Evolutionary conservation across 2,888 invertebrate species (phyloP).

Genomic region (Tipula lateralis): DNA sequence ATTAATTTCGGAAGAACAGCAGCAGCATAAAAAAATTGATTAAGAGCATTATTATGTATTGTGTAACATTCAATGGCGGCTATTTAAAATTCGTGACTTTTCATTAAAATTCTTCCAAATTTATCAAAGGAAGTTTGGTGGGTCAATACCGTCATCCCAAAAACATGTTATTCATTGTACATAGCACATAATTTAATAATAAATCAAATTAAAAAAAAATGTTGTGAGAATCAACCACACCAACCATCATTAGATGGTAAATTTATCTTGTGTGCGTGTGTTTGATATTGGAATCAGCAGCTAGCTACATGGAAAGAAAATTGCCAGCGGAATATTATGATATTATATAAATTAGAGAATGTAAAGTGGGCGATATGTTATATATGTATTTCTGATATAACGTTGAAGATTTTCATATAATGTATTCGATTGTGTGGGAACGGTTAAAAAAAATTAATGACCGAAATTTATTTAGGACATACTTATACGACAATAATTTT

Average conservation of each 20-base stretch:
- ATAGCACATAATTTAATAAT: slow-evolving; percentile 2
- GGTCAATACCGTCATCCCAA: background rate
- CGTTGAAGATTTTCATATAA: background rate
- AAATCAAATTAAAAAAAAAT: background rate
- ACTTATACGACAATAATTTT: background rate
- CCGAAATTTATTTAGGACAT: background rate
- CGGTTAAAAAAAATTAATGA: background rate
- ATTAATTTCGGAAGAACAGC: background rate
- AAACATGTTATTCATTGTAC: background rate
- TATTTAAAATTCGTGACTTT: background rate
- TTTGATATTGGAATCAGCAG: background rate
- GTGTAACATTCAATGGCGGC: background rate
- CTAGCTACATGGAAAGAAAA: background rate
- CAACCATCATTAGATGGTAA: background rate
- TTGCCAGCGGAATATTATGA: background rate
- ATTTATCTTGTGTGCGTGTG: background rate
- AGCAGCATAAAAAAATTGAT: background rate
- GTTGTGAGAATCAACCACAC: background rate
- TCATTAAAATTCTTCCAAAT: background rate
- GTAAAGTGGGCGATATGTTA: background rate
- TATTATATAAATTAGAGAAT: background rate
- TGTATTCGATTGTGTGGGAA: background rate
- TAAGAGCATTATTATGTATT: background rate
- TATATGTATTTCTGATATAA: background rate
- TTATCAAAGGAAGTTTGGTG: background rate